phyloP scores from a whole-genome alignment of 2,113 vertebrate genomes.

The Nycticryphes semicollaris region DNA sequence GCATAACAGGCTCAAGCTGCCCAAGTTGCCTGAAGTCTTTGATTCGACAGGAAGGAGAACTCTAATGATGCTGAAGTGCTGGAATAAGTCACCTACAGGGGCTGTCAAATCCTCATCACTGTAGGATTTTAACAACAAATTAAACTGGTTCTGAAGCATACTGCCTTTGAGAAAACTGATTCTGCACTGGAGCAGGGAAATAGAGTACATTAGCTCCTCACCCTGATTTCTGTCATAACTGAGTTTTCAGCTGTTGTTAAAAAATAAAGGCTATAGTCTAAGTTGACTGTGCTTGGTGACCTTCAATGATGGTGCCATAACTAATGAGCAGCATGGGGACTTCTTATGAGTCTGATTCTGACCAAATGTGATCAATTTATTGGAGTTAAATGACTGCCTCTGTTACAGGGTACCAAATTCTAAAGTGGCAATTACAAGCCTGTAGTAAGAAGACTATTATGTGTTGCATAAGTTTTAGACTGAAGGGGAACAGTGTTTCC shows the following conservation, averaged over 20 bases:
- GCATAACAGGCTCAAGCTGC: not conserved
- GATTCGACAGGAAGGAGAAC: not conserved
- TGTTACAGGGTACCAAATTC: not conserved
- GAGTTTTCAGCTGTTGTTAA: not conserved
- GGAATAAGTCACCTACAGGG: not conserved
- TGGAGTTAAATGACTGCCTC: not conserved
- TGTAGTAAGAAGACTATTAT: not conserved
- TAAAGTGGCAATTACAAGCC: accelerated
- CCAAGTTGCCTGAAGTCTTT: not conserved
- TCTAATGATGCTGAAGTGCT: not conserved
- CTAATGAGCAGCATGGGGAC: not conserved
- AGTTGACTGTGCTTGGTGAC: not conserved
- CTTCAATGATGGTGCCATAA: not conserved
- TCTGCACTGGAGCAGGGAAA: not conserved
- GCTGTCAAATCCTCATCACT: not conserved
- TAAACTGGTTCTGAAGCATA: not conserved
- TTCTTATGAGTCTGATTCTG: not conserved
- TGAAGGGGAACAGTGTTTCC: not conserved
- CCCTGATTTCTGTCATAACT: not conserved
- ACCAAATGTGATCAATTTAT: not conserved
- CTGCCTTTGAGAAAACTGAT: not conserved
- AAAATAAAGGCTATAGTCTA: not conserved
- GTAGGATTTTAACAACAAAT: not conserved
- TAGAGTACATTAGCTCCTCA: not conserved
- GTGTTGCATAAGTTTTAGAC: not conserved